phyloP scores from a whole-genome alignment of 2,888 invertebrate genomes.

The Philereme vetulata region DNA sequence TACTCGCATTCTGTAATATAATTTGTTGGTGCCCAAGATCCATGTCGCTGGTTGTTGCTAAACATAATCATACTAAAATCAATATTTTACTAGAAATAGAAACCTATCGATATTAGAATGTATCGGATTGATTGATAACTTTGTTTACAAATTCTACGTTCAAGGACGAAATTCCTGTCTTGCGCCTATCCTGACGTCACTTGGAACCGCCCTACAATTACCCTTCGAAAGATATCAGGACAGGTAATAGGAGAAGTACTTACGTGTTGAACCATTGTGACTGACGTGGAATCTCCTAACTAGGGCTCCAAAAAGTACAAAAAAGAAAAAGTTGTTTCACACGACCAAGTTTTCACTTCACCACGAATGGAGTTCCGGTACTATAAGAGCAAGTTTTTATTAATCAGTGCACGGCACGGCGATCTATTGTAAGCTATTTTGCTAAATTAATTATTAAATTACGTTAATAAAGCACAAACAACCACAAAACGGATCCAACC shows the following conservation, averaged over 20 bases:
- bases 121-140: constrained; percentile 9
- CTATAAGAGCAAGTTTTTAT: background rate
- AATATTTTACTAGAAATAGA: no score
- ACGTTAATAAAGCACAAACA: no score
- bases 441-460: no score
- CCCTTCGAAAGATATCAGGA: constrained; percentile 4
- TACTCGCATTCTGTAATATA: no score
- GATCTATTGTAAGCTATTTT: background rate
- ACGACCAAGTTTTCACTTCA: constrained; percentile 1
- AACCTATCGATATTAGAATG: no score
- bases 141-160: constrained; percentile 22
- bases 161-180: constrained; percentile 27
- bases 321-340: constrained; percentile 25
- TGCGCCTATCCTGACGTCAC: constrained; percentile 29
- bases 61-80: no score
- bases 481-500: no score
- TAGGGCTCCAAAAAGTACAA: constrained; percentile 20
- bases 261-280: constrained; percentile 36
- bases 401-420: background rate
- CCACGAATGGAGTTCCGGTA: background rate
- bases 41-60: no score
- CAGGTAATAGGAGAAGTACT: constrained; percentile 19
- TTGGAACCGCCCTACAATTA: constrained; percentile 31
- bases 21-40: no score
- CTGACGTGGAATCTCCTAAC: constrained; percentile 14